Percentiles rank a stretch among this genome's conserved stretches.
Evolutionary conservation across 2,113 vertebrate genomes (phyloP).

Genomic region (Amphiprion ocellaris): DNA sequence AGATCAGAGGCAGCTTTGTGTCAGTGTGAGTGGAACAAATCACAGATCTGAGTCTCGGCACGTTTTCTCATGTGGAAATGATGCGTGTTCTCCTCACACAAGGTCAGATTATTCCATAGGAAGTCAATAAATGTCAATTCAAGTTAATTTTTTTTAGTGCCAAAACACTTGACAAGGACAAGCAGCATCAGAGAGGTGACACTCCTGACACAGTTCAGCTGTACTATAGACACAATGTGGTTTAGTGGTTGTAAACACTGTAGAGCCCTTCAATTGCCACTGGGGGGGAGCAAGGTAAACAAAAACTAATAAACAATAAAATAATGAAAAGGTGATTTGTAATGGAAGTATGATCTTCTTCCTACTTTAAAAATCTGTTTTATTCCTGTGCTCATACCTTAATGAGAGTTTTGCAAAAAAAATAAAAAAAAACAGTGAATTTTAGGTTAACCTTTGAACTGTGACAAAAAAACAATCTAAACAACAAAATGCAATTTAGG

Average conservation of each 20-base stretch:
- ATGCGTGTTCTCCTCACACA: conserved; percentile 1
- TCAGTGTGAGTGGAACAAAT: conserved; percentile 47
- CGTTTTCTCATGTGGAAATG: conserved; percentile 24
- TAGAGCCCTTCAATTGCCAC: not conserved
- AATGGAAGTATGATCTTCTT: not conserved
- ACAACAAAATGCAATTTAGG: no score
- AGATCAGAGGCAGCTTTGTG: conserved; percentile 57
- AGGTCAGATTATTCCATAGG: conserved; percentile 12
- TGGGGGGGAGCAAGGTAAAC: conserved; percentile 11
- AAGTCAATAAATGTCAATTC: conserved; percentile 16
- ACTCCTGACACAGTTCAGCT: not conserved
- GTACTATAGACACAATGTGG: not conserved
- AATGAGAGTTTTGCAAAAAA: no score
- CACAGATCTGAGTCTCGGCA: conserved; percentile 1
- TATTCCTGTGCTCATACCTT: not conserved
- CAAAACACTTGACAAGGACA: conserved; percentile 18
- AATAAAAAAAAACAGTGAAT: no score
- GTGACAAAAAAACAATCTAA: no score
- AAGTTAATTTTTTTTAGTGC: conserved; percentile 13
- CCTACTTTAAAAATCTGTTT: not conserved
- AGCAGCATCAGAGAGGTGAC: not conserved
- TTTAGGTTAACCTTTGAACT: no score
- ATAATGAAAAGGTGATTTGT: not conserved
- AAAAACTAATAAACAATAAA: not conserved
- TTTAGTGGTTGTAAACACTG: not conserved